A percentile compares a stretch with the other conserved stretches of the same genome.
phyloP scores from a whole-genome alignment of 2,113 vertebrate genomes.

The Rhabdornis inornatus region DNA sequence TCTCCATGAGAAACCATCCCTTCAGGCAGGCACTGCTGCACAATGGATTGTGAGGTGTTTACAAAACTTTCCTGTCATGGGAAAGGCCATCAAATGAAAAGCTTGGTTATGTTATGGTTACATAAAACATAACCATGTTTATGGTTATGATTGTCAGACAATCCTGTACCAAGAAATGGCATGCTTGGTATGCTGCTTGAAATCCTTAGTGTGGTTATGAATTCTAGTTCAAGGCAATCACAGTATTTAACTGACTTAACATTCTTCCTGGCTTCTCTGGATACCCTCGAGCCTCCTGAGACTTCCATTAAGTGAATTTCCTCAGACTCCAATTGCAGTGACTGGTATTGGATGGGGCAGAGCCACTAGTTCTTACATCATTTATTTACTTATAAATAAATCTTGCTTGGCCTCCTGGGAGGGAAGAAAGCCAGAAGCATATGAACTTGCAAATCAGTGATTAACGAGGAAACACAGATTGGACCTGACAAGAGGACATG shows the following conservation, averaged over 20 bases:
- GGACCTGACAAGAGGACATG: constrained; percentile 1
- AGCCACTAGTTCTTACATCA: background rate
- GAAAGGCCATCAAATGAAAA: background rate
- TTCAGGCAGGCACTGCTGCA: background rate
- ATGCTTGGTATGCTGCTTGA: background rate
- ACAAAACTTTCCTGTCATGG: background rate
- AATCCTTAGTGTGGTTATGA: background rate
- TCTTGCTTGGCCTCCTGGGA: background rate
- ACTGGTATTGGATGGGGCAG: constrained; percentile 11
- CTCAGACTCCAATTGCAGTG: background rate
- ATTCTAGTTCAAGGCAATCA: background rate
- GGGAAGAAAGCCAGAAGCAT: constrained; percentile 13
- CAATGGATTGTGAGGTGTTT: background rate
- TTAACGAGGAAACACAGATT: constrained; percentile 6
- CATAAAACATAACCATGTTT: background rate
- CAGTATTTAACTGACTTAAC: background rate
- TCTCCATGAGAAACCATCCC: background rate
- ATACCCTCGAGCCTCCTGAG: background rate
- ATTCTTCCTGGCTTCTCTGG: background rate
- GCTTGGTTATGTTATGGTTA: background rate
- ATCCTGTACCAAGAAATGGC: background rate
- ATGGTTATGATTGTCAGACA: background rate
- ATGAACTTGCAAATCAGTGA: constrained; percentile 29
- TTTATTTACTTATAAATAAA: constrained; percentile 27
- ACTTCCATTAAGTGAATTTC: background rate